A percentile compares a stretch with the other conserved stretches of the same genome.
Conservation (phyloP, 2,888 invertebrate species). For the Laothoe populi region DNA sequence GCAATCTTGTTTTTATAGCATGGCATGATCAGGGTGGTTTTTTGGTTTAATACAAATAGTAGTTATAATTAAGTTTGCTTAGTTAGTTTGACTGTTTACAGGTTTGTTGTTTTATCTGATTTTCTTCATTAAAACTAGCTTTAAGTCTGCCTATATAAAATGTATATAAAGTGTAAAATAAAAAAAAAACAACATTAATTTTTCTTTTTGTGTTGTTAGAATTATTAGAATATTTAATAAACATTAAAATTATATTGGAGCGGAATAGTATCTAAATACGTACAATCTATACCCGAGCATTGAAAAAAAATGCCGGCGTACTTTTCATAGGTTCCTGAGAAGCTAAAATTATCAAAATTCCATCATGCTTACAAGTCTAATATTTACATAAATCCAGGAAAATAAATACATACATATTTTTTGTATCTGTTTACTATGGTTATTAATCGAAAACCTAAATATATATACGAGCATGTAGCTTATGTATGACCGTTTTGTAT, state of each 20-base stretch:
- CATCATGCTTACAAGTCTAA: not conserved
- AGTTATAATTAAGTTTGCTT: slow-evolving; percentile 32
- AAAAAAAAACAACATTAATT: not conserved
- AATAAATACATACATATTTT: not conserved
- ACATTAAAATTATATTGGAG: not conserved
- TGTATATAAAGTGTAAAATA: too few relatives aligned
- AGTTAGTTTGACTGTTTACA: slow-evolving; percentile 14
- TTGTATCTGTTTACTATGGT: not conserved
- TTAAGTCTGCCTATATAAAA: too few relatives aligned
- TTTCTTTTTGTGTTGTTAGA: not conserved
- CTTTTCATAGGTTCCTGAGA: too few relatives aligned
- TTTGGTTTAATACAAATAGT: slow-evolving; percentile 29
- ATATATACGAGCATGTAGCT: not conserved
- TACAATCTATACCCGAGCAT: not conserved
- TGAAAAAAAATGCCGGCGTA: not conserved
- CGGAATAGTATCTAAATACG: not conserved
- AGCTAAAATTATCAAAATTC: not conserved
- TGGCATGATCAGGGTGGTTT: slow-evolving; percentile 58
- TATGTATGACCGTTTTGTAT: not conserved
- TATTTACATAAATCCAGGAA: not conserved
- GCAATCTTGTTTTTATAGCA: slow-evolving; percentile 63
- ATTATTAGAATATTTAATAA: not conserved
- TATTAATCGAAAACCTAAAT: not conserved
- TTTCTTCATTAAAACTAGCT: not conserved
- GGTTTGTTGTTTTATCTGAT: not conserved